Evolutionary conservation across 2,113 vertebrate species (phyloP).

Genomic region (Leptobrachium leishanense): DNA sequence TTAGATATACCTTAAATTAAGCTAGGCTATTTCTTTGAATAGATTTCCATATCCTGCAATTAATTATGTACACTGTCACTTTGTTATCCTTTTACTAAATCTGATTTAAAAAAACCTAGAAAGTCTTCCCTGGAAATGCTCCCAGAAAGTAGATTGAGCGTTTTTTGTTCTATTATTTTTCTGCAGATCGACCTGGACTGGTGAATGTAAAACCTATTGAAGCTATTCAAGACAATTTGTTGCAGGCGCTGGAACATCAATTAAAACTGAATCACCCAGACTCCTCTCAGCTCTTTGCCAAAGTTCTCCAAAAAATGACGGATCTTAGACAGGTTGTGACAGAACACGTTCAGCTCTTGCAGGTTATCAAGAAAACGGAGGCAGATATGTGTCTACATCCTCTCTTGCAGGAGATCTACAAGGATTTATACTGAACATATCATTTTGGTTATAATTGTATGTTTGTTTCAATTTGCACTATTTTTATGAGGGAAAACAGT

Average conservation of each 20-base stretch:
- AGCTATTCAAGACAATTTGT: slow-evolving; percentile 91
- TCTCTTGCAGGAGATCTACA: slow-evolving; percentile 96
- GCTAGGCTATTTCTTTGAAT: too few relatives aligned
- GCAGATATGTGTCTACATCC: slow-evolving; percentile 92
- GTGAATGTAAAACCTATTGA: slow-evolving; percentile 96
- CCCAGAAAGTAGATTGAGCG: too few relatives aligned
- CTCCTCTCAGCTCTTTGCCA: slow-evolving; percentile 93
- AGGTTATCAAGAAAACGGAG: slow-evolving; percentile 92
- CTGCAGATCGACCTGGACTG: slow-evolving; percentile 89
- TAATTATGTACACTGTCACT: too few relatives aligned
- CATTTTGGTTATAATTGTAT: slow-evolving; percentile 36
- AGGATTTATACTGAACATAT: slow-evolving; percentile 86
- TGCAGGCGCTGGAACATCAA: slow-evolving; percentile 94
- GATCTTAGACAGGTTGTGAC: slow-evolving; percentile 97
- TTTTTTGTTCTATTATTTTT: background rate
- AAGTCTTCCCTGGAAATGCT: too few relatives aligned
- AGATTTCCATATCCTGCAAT: too few relatives aligned
- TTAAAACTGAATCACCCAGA: slow-evolving; percentile 94
- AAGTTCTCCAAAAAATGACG: slow-evolving; percentile 98
- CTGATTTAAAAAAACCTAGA: too few relatives aligned
- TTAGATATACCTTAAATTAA: too few relatives aligned
- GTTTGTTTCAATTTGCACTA: slow-evolving; percentile 74
- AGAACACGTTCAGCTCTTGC: slow-evolving; percentile 90
- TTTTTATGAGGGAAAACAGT: slow-evolving; percentile 67
- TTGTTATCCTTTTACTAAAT: too few relatives aligned